phyloP scores from a whole-genome alignment of 2,888 invertebrate species.

The Caenorhabditis auriculariae region DNA sequence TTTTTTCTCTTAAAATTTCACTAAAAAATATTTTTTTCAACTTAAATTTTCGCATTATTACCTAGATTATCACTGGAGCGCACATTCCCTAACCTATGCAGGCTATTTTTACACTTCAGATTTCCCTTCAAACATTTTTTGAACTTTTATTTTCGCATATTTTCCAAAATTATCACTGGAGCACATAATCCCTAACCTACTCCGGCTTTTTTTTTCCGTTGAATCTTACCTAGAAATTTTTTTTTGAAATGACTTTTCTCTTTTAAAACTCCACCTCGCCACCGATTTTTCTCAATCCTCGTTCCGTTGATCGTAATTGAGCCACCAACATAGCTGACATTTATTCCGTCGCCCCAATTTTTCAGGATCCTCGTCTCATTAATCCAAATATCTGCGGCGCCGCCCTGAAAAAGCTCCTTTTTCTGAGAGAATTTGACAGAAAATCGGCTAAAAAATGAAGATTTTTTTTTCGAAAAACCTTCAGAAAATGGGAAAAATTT shows the following conservation, averaged over 20 bases:
- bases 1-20: too few relatives aligned
- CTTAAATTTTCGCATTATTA: too few relatives aligned
- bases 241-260: not conserved
- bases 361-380: conserved; percentile 84
- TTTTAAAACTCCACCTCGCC: conserved; percentile 70
- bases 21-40: too few relatives aligned
- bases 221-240: not conserved
- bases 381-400: conserved; percentile 89
- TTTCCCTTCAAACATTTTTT: conserved; percentile 1
- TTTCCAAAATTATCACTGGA: too few relatives aligned
- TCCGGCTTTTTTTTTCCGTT: not conserved
- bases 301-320: conserved; percentile 86
- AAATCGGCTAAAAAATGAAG: too few relatives aligned
- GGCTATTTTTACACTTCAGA: too few relatives aligned
- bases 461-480: too few relatives aligned
- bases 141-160: not conserved
- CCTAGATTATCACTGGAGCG: too few relatives aligned
- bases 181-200: too few relatives aligned
- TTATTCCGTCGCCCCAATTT: conserved; percentile 90
- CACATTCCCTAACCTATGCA: too few relatives aligned
- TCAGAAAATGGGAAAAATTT: too few relatives aligned
- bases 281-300: conserved; percentile 81
- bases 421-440: not conserved
- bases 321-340: conserved; percentile 92
- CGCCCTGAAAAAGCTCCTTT: conserved; percentile 70